Evolutionary conservation across 2,797 vertebrate species (phyloP).

Genomic region (Hydrolagus colliei): DNA sequence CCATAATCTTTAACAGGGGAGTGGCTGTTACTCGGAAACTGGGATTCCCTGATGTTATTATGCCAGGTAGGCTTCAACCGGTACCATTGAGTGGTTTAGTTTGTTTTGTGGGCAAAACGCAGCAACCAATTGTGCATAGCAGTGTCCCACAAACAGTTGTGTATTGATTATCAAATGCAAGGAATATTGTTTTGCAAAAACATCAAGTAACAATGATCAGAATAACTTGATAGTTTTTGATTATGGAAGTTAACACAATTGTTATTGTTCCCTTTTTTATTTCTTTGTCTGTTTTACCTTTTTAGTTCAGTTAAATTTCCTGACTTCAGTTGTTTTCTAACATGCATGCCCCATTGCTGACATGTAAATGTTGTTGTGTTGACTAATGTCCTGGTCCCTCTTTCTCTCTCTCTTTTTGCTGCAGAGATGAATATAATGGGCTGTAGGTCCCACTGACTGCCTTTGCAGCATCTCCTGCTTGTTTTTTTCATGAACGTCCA

Average conservation of each 20-base stretch:
- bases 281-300: neutral
- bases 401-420: conserved; percentile 56
- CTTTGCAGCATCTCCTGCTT: conserved; percentile 59
- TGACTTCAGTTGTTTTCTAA: conserved; percentile 15
- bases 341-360: neutral
- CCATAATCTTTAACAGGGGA: conserved; percentile 72
- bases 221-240: neutral
- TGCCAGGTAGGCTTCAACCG: conserved; percentile 69
- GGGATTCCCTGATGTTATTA: conserved; percentile 87
- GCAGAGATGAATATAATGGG: conserved; percentile 74
- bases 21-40: conserved; percentile 79
- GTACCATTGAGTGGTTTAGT: neutral
- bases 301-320: neutral
- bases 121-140: too few relatives aligned
- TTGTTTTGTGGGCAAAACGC: too few relatives aligned
- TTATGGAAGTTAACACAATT: neutral
- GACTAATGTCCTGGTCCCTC: conserved; percentile 52
- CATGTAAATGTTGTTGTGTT: neutral
- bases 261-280: neutral
- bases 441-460: conserved; percentile 67
- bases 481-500: conserved; percentile 42
- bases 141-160: too few relatives aligned
- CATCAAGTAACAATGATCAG: too few relatives aligned
- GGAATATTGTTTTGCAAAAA: too few relatives aligned
- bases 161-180: too few relatives aligned